Evolutionary conservation across 2,113 vertebrate species (phyloP).

Genomic region (Lagenorhynchus albirostris): DNA sequence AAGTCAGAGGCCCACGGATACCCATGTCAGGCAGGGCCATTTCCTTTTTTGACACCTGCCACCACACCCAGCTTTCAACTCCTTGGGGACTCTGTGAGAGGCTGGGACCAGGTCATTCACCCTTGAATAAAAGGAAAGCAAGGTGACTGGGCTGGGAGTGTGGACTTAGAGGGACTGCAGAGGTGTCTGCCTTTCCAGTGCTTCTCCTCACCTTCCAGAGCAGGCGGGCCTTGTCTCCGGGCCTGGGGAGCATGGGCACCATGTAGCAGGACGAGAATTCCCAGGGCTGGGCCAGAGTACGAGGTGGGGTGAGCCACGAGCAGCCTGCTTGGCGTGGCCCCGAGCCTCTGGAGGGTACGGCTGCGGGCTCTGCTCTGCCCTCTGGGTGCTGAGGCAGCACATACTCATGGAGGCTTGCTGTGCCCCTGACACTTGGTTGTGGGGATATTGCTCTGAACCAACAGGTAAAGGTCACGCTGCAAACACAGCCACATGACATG

Average conservation of each 20-base stretch:
- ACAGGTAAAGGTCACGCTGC: not conserved
- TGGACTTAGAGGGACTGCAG: not conserved
- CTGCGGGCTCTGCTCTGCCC: not conserved
- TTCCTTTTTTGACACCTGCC: not conserved
- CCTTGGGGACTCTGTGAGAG: not conserved
- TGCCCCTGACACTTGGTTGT: not conserved
- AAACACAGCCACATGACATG: not conserved
- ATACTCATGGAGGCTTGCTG: not conserved
- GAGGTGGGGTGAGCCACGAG: not conserved
- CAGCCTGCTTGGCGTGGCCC: not conserved
- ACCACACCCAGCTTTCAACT: not conserved
- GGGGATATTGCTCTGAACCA: not conserved
- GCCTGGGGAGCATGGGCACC: not conserved
- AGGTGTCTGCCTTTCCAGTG: not conserved
- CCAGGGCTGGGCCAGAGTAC: not conserved
- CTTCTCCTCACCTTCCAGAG: not conserved
- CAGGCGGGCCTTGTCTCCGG: not conserved
- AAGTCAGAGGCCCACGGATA: not conserved
- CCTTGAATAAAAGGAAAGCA: not conserved
- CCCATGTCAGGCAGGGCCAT: not conserved
- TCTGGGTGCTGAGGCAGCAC: not conserved
- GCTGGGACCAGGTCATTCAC: not conserved
- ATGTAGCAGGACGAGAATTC: not conserved
- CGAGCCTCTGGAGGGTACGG: not conserved
- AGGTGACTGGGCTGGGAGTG: not conserved